Base-by-base conservation (phyloP, 2,888 invertebrate genomes). In the Smittia aterrima region DNA sequence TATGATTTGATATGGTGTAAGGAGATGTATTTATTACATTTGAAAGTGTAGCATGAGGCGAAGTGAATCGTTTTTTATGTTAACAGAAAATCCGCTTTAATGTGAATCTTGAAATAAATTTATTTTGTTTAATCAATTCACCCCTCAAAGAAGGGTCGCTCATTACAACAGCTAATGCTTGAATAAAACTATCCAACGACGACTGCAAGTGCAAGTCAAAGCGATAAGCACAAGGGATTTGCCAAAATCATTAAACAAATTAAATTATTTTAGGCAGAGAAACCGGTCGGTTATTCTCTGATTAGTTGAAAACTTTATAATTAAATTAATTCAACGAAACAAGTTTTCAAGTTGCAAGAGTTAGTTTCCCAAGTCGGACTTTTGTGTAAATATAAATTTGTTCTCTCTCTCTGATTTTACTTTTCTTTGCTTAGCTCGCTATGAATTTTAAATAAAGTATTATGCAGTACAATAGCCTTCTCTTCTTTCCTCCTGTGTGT, bases 1-100 rank as follows among this genome's bases (percentile, higher is more conserved):
- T 54, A 70, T 70, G 70, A 70, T 70, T 70, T 25, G 70, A 70
- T 27, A 70, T 54, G 70, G 70, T 41, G 24, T 41, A 70, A 70
- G 54, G 27, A 70, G 70, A 70, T 54, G 20, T 53, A 70, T 54
- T 70, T 54, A 70, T 54, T 54, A 70, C 54, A 41, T 54, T 27
- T n/a, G 7, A 16, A 18, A 18, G 64, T 25, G 7, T 22, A n/a
- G 13, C 58, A 22, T 22, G 9, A 58, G 22, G 58, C 20, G 9
- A 58, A 58, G 22, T 13, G 58, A 22, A 58, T 58, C 18, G 4
- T 58, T 58, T 58, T 58, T 58, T 58, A 20, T 47, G 11, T 47
- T 47, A 2, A 16, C 47, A 13, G 47, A 47, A 47, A 47, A 13
- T n/a, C 47, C n/a, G 3, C 16, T 16, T 47, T 47, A 47, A 47